Percentiles rank a stretch among this genome's conserved stretches.
phyloP scores from a whole-genome alignment of 2,888 invertebrate species.

The Crioceris asparagi region DNA sequence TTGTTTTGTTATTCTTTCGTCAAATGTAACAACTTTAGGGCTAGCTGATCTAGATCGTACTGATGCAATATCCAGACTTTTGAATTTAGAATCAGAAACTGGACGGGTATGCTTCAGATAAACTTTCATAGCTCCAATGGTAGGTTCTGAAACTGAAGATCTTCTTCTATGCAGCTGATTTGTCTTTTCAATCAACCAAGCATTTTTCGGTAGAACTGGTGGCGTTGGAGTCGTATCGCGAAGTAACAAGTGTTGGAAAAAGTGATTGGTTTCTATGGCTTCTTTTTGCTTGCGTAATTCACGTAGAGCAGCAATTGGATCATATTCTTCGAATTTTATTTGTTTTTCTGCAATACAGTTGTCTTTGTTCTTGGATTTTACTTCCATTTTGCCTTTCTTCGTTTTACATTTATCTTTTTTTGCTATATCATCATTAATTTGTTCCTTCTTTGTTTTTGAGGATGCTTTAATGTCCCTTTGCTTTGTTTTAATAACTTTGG shows the following conservation, averaged over 20 bases:
- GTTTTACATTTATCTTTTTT: constrained; percentile 22
- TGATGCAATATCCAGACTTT: constrained; percentile 47
- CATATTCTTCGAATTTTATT: constrained; percentile 17
- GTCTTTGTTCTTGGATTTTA: constrained; percentile 21
- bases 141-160: constrained; percentile 40
- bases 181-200: constrained; percentile 58
- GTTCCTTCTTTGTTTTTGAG: constrained; percentile 33
- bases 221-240: constrained; percentile 40
- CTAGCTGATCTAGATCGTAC: constrained; percentile 44
- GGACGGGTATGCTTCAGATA: constrained; percentile 60
- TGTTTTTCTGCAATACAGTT: constrained; percentile 27
- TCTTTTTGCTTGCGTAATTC: constrained; percentile 49
- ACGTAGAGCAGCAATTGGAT: constrained; percentile 28
- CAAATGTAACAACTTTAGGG: constrained; percentile 49
- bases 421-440: constrained; percentile 30
- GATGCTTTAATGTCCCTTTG: constrained; percentile 22
- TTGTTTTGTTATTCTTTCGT: constrained; percentile 10
- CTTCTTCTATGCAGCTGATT: constrained; percentile 48
- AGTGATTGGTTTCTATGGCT: constrained; percentile 50
- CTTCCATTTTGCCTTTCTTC: constrained; percentile 22
- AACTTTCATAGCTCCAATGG: constrained; percentile 46
- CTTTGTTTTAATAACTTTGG: constrained; percentile 8
- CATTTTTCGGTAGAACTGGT: constrained; percentile 37
- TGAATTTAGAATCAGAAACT: constrained; percentile 62
- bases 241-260: constrained; percentile 62